Evolutionary conservation across 2,797 vertebrate genomes (phyloP), one percentile per base, ranked within the genome.

Genomic region (Rhadinocentrus ornatus): DNA sequence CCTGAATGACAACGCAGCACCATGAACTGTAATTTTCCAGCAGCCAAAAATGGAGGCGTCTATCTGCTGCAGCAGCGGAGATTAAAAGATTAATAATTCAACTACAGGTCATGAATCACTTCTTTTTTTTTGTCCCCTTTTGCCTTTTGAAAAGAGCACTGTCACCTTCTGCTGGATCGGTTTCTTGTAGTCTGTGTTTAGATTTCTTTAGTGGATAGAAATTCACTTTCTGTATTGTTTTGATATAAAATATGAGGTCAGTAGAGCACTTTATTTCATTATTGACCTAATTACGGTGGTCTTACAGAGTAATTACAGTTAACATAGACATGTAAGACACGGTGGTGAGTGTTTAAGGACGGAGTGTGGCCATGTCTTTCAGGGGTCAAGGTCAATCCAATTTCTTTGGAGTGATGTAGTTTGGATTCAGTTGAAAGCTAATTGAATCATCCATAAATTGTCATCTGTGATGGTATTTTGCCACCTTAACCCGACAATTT

Each of bases 21-120:
- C 24, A 32, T 61, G 75, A 93, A 94, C 90, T 93, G 91, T 95
- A 94, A 96, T 96, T 95, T 96, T 94, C 92, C 91, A 90, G 83
- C 83, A 87, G 93, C 90, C 91, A 93, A 95, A 95, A 95, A 93
- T 93, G 93, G 91, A 92, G 85, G 72, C 86, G 78, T 93, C 93
- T 93, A 89, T 95, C 94, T 93, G 93, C 94, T 86, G 92, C 72
- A 8, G 85, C 44, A 46, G 92, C 92, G 94, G 94, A 96, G 96
- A 97, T 98, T 96, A 97, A 95, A 92, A 80, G 89, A 95, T 98
- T 96, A 97, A 99, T 97, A 96, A 99, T 98, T 98, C 94, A 98
- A 93, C 90, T 91, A 89, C 82, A 90, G 88, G 92, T 94, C 94
- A 94, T 96, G 94, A 96, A 96, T 98, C 96, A 95, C 78, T 66